Evolutionary conservation across 2,797 vertebrate species (phyloP), one percentile per base, ranked within the genome.

Genomic region (Limnodromus scolopaceus): DNA sequence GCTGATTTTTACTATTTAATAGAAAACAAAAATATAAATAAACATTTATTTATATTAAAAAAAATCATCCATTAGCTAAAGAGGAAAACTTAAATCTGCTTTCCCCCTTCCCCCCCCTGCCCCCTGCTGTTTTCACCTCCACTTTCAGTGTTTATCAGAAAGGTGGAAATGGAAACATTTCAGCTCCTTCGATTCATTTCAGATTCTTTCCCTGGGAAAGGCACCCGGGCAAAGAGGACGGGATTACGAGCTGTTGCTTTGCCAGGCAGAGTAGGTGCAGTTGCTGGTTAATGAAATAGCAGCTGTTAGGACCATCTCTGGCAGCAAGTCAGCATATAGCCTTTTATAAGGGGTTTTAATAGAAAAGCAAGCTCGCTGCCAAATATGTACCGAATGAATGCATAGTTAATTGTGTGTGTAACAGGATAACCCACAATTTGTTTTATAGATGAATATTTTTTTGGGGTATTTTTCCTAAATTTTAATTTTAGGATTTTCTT

Each of bases 401-500:
- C n/a, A 3, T 58, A 74, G 63, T 60, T 79, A 63, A 74, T 70
- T 83, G 64, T 34, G 49, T 65, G 46, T 65, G 39, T 58, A 17
- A 38, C 39, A 63, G 86, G 71, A 22, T 38, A 90, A 82, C 84
- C 75, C 84, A 54, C 70, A 20, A 25, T 86, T 86, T 81, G 7
- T 10, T 72, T 53, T 7, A 4, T 2, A 70, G 39, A 13, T 43
- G 16, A 68, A 11, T 53, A n/a, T 49, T 82, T 92, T 66, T 49
- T 15, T 5, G 51, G 48, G 43, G 13, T 76, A 17, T 86, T 92
- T 94, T 60, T 60, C 5, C 1, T 24, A 11, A 57, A 27, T 79
- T 65, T 93, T 85, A 78, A 72, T 96, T 84, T 84, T 36, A 69
- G 70, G 80, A 64, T 92, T 91, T 92, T 79, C 80, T 89, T 41